Percentiles rank a stretch among this genome's conserved stretches.
Conservation (phyloP, 2,797 vertebrate genomes). For the Octomys mimax region DNA sequence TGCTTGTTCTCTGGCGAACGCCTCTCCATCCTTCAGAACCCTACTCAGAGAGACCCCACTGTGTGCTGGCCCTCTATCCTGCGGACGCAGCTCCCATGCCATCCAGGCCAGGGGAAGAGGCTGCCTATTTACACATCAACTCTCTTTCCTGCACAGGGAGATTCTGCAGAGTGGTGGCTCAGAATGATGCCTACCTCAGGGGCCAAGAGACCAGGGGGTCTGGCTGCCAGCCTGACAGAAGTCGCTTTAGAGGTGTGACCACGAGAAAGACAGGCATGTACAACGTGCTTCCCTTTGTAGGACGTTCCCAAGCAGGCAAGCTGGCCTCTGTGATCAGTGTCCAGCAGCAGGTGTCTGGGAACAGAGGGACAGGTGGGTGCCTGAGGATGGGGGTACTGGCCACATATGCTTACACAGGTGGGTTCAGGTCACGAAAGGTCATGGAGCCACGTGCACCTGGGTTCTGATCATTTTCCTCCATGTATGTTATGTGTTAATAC, state of each 20-base stretch:
- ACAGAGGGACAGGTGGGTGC: background rate
- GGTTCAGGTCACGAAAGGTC: background rate
- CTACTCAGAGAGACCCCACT: background rate
- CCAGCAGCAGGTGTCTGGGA: background rate
- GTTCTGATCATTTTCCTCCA: background rate
- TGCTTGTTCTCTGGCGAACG: background rate
- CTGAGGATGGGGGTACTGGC: background rate
- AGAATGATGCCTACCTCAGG: background rate
- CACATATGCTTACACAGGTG: background rate
- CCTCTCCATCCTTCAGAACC: background rate
- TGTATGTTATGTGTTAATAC: background rate
- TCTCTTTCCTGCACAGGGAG: background rate
- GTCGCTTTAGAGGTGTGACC: background rate
- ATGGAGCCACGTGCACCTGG: background rate
- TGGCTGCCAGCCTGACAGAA: background rate
- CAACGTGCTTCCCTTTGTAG: background rate
- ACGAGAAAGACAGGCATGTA: background rate
- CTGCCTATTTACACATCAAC: background rate
- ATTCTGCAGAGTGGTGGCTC: background rate
- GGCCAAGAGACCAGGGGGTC: background rate
- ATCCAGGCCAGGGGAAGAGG: background rate
- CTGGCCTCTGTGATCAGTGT: background rate
- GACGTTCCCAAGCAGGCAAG: background rate
- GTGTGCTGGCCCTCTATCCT: background rate
- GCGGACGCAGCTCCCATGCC: background rate